Evolutionary conservation across 2,888 invertebrate species (phyloP), one percentile per base, ranked within the genome.

Genomic region (Lasioglossum oenotherae): DNA sequence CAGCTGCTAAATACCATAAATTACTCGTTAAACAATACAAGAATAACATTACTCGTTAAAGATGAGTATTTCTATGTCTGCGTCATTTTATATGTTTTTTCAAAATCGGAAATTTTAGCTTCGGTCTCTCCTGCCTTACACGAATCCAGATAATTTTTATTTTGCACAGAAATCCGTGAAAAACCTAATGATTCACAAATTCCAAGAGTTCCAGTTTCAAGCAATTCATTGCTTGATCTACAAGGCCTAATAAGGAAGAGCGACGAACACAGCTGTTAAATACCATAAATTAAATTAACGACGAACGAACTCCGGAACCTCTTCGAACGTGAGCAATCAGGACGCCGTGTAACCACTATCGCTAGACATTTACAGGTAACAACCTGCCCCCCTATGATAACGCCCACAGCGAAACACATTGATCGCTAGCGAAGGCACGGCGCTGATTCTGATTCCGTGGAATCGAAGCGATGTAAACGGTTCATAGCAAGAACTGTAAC

Each of bases 391-490:
- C 67, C 67, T 67, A 67, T 35, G 67, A 67, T 67, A 67, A 67
- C 67, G 67, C 67, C 67, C 35, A 67, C 67, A 19, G 35, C 8
- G 35, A 10, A 31, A 19, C 23, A 67, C 27, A 64, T 64, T 27
- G 64, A 31, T 64, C 64, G 27, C 64, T 16, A 14, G 64, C 5
- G 67, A 16, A 19, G 67, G 19, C 64, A 31, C 75, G 31, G 60
- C 49, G 31, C n/a, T 49, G 69, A 82, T 84, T 81, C 46, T 75
- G 49, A 75, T 84, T 77, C 74, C 41, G 31, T 38, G 49, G 85
- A 76, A 78, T 78, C 64, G 74, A 60, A 72, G 35, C 31, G 72
- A 49, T 31, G 75, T 78, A 84, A 81, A 35, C 53, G 35, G 57
- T 14, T 6, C 31, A 23, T 0, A 14, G 44, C 71, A 78, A 78